Percentiles rank a stretch among this genome's conserved stretches.
Evolutionary conservation across 2,888 invertebrate species (phyloP).

Genomic region (Itoplectis maculator): DNA sequence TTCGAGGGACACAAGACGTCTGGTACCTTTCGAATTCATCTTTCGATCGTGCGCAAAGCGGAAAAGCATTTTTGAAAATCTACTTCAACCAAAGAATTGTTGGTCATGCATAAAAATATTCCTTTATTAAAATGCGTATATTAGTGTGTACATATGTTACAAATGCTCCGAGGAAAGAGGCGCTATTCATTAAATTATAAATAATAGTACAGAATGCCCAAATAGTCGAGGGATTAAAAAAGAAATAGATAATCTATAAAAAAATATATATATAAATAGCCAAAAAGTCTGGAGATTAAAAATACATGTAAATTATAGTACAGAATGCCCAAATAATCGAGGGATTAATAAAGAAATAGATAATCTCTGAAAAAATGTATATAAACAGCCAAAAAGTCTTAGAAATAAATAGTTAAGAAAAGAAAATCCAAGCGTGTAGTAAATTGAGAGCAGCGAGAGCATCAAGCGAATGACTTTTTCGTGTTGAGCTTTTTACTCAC

Average conservation of each 20-base stretch:
- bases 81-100: too few relatives aligned
- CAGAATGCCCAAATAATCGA: not conserved
- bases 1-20: conserved; percentile 21
- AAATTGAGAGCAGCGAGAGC: conserved; percentile 2
- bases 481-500: conserved; percentile 74
- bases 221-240: not conserved
- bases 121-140: too few relatives aligned
- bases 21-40: not conserved
- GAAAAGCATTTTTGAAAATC: conserved; percentile 28
- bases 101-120: too few relatives aligned
- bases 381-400: not conserved
- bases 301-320: not conserved
- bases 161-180: not conserved
- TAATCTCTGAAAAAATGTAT: too few relatives aligned
- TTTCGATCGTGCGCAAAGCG: not conserved
- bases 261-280: not conserved
- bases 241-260: too few relatives aligned
- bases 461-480: conserved; percentile 36
- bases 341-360: too few relatives aligned
- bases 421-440: not conserved
- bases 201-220: too few relatives aligned
- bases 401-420: not conserved
- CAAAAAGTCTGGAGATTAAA: not conserved
- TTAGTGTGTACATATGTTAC: too few relatives aligned
- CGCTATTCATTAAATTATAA: not conserved